phyloP scores from a whole-genome alignment of 2,888 invertebrate species.

The Sisyra terminalis region DNA sequence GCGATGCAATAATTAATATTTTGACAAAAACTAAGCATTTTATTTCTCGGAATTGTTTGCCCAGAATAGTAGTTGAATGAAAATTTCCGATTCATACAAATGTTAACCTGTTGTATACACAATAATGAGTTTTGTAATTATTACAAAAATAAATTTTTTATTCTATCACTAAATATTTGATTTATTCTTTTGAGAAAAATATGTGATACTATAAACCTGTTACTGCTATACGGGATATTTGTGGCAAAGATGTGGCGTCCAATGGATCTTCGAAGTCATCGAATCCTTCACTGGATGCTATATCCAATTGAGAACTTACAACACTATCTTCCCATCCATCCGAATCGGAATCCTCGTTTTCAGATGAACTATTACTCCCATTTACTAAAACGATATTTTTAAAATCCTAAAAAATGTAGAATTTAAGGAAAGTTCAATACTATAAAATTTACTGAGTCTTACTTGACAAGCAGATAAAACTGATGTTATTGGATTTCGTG shows the following conservation, averaged over 20 bases:
- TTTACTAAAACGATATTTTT: slow-evolving; percentile 2
- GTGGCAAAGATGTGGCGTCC: not conserved
- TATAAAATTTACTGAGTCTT: slow-evolving; percentile 7
- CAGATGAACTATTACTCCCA: not conserved
- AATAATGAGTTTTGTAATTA: too few species aligned
- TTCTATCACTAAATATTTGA: not conserved
- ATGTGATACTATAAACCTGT: slow-evolving; percentile 1
- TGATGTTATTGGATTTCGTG: slow-evolving; percentile 19
- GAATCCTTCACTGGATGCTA: not conserved
- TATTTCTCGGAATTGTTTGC: too few species aligned
- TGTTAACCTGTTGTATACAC: too few species aligned
- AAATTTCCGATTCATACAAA: too few species aligned
- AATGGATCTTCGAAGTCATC: slow-evolving; percentile 1
- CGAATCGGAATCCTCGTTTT: not conserved
- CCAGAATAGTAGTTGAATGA: too few species aligned
- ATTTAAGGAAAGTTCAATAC: not conserved
- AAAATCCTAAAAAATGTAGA: slow-evolving; percentile 3
- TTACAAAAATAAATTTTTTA: too few species aligned
- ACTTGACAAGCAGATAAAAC: slow-evolving; percentile 15
- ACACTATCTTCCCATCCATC: slow-evolving; percentile 5
- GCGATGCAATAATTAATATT: too few species aligned
- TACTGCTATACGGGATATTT: slow-evolving; percentile 6
- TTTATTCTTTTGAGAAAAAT: not conserved
- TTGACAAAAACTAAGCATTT: too few species aligned
- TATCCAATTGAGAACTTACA: slow-evolving; percentile 4